Conservation (phyloP, 2,797 vertebrate species). For the Novumbra hubbsi region DNA sequence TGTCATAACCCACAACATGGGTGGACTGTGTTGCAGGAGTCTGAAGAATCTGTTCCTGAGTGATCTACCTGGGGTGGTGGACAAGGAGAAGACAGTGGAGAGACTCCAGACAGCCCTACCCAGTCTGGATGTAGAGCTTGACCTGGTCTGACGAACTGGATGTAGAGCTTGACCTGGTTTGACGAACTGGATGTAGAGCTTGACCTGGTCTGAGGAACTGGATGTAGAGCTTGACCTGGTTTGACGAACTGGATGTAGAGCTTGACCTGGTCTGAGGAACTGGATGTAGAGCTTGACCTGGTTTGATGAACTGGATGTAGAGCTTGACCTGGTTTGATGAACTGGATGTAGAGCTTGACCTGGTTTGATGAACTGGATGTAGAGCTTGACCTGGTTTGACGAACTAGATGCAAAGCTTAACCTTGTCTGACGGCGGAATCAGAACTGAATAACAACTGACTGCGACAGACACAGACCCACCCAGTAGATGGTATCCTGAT, state of each 20-base stretch:
- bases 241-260: conserved; percentile 61
- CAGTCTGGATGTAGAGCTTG: conserved; percentile 77
- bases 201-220: conserved; percentile 79
- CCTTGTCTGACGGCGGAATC: conserved; percentile 71
- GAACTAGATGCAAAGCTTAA: conserved; percentile 82
- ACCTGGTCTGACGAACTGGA: conserved; percentile 74
- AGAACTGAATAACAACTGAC: neutral
- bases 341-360: conserved; percentile 81
- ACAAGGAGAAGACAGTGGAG: conserved; percentile 73
- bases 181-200: conserved; percentile 76
- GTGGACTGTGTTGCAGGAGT: conserved; percentile 74
- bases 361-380: conserved; percentile 69
- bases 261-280: too few relatives aligned
- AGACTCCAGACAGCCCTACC: conserved; percentile 81
- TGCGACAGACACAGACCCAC: neutral
- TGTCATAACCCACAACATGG: too few relatives aligned
- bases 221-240: conserved; percentile 80
- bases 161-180: conserved; percentile 81
- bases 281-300: conserved; percentile 82
- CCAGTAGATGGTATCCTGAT: neutral
- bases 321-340: too few relatives aligned
- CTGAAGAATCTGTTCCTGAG: conserved; percentile 87
- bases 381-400: too few relatives aligned
- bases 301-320: conserved; percentile 65
- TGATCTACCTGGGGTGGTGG: conserved; percentile 87